Base-by-base conservation (phyloP, 37 sponge, comb jelly and placozoan species). In the Cladorhizidae sp. region DNA sequence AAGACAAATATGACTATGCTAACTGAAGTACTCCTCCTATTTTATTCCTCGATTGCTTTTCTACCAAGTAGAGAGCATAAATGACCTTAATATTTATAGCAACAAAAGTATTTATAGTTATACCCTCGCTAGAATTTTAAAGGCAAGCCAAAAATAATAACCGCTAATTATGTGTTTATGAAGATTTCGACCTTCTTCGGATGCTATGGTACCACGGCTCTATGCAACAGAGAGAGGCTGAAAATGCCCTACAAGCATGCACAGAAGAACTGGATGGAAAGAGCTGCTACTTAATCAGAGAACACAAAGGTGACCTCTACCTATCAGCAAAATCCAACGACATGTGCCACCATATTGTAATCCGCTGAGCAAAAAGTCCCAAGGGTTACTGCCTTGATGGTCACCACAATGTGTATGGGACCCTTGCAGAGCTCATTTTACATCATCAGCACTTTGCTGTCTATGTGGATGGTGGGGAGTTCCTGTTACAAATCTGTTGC, bases 401-500 rank as follows among this genome's bases (percentile, higher is more conserved):
- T 5, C 67, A 65, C 67, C 67, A 65, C 31, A 65, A 65, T 65
- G 33, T 31, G 31, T 65, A 32, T 32, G 31, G 35, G 11, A 65
- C 35, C 18, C 67, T 65, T 25, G 17, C 7, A 65, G 67, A 65
- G 11, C 67, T 65, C 36, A 33, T 65, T 32, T 31, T 12, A 29
- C 67, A 65, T 31, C 67, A 65, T 31, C 67, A 65, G 67, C 26
- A 65, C 11, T 17, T 31, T 65, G 17, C 67, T 65, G 35, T 65
- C 11, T 65, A 65, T 65, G 67, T 65, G 67, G 67, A 65, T 32
- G 31, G 33, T 32, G 67, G 67, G 67, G 67, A 65, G 17, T 65
- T 65, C 35, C 26, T 32, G 5, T 31, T 65, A 65, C 67, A 65
- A 65, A 32, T 65, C 11, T 35, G 67, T 33, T 65, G 67, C 67